Evolutionary conservation across 2,888 invertebrate species (phyloP).

Genomic region (Dyspetes luteomarginatus): DNA sequence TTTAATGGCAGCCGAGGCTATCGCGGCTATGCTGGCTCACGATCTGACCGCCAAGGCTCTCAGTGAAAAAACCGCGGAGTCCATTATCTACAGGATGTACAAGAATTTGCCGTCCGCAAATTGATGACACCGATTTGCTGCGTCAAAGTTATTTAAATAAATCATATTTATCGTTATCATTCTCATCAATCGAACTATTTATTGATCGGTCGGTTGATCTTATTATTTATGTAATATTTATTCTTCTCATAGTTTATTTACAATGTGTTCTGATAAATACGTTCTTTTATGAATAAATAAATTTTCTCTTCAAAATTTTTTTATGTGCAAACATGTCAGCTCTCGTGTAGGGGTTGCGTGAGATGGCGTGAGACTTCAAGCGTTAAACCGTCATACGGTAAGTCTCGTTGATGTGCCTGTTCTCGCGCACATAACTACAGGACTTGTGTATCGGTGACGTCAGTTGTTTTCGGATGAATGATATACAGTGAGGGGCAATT

Average conservation of each 20-base stretch:
- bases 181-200: slow-evolving; percentile 20
- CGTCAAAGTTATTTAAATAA: not conserved
- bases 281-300: no score
- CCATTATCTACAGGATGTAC: slow-evolving; percentile 80
- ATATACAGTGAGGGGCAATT: no score
- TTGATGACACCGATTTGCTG: slow-evolving; percentile 44
- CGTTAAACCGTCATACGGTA: no score
- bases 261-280: no score
- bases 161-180: slow-evolving; percentile 12
- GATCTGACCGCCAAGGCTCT: slow-evolving; percentile 80
- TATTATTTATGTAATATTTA: slow-evolving; percentile 46
- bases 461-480: no score
- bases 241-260: slow-evolving; percentile 40
- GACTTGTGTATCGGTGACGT: no score
- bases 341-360: no score
- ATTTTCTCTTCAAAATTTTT: no score
- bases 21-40: slow-evolving; percentile 81
- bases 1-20: slow-evolving; percentile 81
- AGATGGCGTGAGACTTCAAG: no score
- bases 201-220: slow-evolving; percentile 13
- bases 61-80: slow-evolving; percentile 78
- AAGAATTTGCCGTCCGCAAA: slow-evolving; percentile 75
- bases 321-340: no score
- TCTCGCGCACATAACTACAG: no score
- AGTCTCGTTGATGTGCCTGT: no score